Base-by-base conservation (phyloP, 2,113 vertebrate genomes). In the Strix uralensis region DNA sequence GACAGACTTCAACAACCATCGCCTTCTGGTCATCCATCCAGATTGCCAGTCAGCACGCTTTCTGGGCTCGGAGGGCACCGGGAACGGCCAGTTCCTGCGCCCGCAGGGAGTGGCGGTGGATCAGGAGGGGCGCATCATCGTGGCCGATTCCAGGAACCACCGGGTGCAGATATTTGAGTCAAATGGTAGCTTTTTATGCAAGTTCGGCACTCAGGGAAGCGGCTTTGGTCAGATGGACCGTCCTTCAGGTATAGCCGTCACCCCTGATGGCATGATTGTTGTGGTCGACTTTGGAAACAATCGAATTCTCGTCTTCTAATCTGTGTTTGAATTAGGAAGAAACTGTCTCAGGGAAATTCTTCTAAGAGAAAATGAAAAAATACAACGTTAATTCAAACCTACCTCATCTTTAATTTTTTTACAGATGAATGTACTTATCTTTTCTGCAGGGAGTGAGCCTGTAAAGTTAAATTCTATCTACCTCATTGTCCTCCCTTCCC, bases 201-300 rank as follows among this genome's bases (percentile, higher is more conserved):
- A 99, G 98, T 99, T 99, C 36, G 99, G 99, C 91, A 97, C 98
- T 90, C 99, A 99, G 96, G 99, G 99, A 98, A 99, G 98, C 14
- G 98, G 99, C 97, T 99, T 99, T 13, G 99, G 99, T 96, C 99
- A 99, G 98, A 99, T 99, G 99, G 99, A 99, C 97, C 99, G 99
- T 79, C 99, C 99, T 51, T 99, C 99, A 3, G 99, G 99, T 84
- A 99, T 99, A 36, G 99, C 99, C 3, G 98, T 99, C 97, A 99
- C 99, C 71, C 99, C 99, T 4, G 99, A 99, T 23, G 99, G 99
- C 67, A 98, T 99, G 98, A 99, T 99, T 75, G 99, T 99, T 42
- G 99, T 99, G 44, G 99, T 99, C 72, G 99, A 99, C 98, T 99
- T 99, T 16, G 99, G 99, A 98, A 99, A 99, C 98, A 99, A 99